These are phyloP conservation scores for Dione juno DNA, from an alignment of 2,888 invertebrate genomes.

Conservation along the genomic window DNA sequence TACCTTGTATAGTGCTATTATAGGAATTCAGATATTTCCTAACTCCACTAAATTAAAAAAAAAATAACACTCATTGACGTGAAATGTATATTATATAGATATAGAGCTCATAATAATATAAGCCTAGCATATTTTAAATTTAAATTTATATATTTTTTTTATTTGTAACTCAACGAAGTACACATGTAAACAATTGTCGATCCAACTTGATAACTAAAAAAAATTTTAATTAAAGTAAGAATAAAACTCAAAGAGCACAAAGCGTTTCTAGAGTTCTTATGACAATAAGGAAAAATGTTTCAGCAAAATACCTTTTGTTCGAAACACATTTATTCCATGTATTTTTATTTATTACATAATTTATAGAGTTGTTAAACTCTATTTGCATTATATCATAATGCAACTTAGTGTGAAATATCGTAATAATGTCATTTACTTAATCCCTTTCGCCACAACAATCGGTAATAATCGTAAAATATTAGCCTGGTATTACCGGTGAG, in stretches of 20 bases:
- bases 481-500: not conserved
- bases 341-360: not conserved
- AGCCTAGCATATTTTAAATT: too few species aligned
- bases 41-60: too few species aligned
- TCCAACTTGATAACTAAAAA: not conserved
- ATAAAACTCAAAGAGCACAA: not conserved
- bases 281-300: conserved; percentile 8
- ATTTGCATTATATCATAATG: not conserved
- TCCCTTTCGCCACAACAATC: not conserved
- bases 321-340: not conserved
- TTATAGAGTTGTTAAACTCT: not conserved
- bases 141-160: too few species aligned
- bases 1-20: too few species aligned
- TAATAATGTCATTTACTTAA: not conserved
- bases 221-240: not conserved
- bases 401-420: not conserved
- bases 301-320: conserved; percentile 1
- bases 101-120: too few species aligned
- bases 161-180: too few species aligned
- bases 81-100: too few species aligned
- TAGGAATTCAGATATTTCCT: too few species aligned
- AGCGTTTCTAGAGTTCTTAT: not conserved
- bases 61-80: too few species aligned
- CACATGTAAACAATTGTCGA: too few species aligned
- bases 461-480: conserved; percentile 2